A percentile compares a stretch with the other conserved stretches of the same genome.
Conservation (phyloP, 2,888 invertebrate species). For the Lasioglossum lativentre region DNA sequence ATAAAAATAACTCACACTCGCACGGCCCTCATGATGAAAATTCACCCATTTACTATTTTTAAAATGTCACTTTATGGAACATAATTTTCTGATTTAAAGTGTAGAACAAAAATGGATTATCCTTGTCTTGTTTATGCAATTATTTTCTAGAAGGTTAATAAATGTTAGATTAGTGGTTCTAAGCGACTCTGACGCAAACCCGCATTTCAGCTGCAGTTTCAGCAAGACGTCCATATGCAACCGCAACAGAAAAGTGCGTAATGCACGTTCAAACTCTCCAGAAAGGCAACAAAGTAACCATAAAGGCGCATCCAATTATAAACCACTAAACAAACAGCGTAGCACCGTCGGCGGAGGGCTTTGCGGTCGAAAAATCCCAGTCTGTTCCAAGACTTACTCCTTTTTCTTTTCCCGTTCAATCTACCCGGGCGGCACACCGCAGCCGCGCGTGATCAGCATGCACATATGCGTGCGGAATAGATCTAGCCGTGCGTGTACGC, state of each 20-base stretch:
- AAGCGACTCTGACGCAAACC: neutral
- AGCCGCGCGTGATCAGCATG: constrained; percentile 74
- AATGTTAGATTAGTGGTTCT: neutral
- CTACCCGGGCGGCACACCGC: constrained; percentile 64
- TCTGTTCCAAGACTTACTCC: neutral
- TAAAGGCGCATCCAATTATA: constrained; percentile 34
- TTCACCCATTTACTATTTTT: no score
- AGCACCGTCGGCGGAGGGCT: neutral
- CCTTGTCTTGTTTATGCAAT: no score
- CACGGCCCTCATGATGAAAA: no score
- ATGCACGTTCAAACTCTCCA: neutral
- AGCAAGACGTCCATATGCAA: neutral
- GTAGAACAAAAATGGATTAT: no score
- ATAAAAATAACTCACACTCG: no score
- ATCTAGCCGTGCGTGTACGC: constrained; percentile 35
- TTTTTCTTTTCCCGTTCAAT: constrained; percentile 56
- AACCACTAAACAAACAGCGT: constrained; percentile 32
- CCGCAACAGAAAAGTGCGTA: neutral
- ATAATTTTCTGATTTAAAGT: no score
- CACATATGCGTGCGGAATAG: constrained; percentile 63
- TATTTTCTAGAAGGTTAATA: neutral
- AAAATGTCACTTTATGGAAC: no score
- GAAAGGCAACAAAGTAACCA: constrained; percentile 1
- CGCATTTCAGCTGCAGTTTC: neutral
- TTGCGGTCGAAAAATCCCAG: constrained; percentile 35